Evolutionary conservation across 2,888 invertebrate genomes (phyloP).

Genomic region (Megastigmus dorsalis): DNA sequence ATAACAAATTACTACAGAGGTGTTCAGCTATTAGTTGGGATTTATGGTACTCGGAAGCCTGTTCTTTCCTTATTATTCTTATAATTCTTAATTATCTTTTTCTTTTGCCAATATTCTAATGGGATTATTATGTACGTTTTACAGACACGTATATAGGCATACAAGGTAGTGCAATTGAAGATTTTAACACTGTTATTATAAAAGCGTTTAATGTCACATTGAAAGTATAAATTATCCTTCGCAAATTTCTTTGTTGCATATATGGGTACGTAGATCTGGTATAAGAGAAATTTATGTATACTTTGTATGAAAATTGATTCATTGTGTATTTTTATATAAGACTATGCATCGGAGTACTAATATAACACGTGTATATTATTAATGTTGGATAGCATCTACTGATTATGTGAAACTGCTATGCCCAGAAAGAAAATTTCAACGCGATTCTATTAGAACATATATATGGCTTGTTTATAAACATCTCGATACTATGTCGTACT

Average conservation of each 20-base stretch:
- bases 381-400: conserved; percentile 49
- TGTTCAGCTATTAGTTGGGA: conserved; percentile 55
- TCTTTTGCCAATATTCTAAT: conserved; percentile 48
- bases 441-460: conserved; percentile 37
- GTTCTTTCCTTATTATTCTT: conserved; percentile 46
- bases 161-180: conserved; percentile 51
- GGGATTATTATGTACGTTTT: conserved; percentile 45
- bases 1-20: conserved; percentile 52
- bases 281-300: conserved; percentile 49
- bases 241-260: conserved; percentile 47
- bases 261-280: conserved; percentile 49
- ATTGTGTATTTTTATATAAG: conserved; percentile 54
- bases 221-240: conserved; percentile 48
- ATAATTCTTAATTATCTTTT: conserved; percentile 36
- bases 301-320: conserved; percentile 54
- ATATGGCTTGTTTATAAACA: conserved; percentile 35
- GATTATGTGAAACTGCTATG: conserved; percentile 47
- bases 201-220: conserved; percentile 43
- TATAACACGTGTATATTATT: conserved; percentile 53
- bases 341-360: conserved; percentile 52
- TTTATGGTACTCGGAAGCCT: conserved; percentile 54
- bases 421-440: conserved; percentile 27
- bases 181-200: conserved; percentile 49
- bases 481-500: conserved; percentile 27
- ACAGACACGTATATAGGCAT: conserved; percentile 43